phyloP scores from a whole-genome alignment of 2,113 vertebrate genomes.

The Sinocyclocheilus anophthalmus region DNA sequence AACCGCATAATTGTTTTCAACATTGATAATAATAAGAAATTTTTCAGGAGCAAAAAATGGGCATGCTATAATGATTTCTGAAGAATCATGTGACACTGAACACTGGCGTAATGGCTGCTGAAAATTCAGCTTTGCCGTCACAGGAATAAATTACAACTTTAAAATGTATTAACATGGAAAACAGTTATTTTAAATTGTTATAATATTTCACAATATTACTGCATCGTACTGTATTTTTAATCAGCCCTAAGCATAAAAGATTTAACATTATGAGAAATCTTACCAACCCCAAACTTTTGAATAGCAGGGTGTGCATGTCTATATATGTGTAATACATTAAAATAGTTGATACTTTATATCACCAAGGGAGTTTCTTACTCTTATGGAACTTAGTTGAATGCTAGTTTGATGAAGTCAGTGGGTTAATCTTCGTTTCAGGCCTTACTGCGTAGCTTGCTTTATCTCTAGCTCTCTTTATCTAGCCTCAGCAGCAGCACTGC shows the following conservation, averaged over 20 bases:
- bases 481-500: slow-evolving; percentile 19
- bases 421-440: background rate
- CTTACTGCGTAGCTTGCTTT: background rate
- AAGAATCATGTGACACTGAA: background rate
- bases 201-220: background rate
- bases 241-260: background rate
- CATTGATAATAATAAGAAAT: background rate
- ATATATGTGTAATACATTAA: background rate
- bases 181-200: background rate
- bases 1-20: background rate
- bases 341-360: background rate
- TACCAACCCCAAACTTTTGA: background rate
- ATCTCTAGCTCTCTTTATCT: slow-evolving; percentile 13
- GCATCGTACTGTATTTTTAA: background rate
- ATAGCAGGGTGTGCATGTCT: background rate
- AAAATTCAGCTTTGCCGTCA: too few species aligned
- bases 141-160: too few species aligned
- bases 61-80: background rate
- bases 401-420: background rate
- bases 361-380: background rate
- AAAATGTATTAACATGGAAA: background rate
- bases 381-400: background rate
- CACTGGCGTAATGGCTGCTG: too few species aligned
- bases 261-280: background rate
- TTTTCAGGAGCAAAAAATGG: background rate